Percentiles rank a stretch among this genome's conserved stretches.
These are phyloP conservation scores for Sakesphorus luctuosus DNA, from an alignment of 2,113 vertebrate species.

Conservation along the genomic window DNA sequence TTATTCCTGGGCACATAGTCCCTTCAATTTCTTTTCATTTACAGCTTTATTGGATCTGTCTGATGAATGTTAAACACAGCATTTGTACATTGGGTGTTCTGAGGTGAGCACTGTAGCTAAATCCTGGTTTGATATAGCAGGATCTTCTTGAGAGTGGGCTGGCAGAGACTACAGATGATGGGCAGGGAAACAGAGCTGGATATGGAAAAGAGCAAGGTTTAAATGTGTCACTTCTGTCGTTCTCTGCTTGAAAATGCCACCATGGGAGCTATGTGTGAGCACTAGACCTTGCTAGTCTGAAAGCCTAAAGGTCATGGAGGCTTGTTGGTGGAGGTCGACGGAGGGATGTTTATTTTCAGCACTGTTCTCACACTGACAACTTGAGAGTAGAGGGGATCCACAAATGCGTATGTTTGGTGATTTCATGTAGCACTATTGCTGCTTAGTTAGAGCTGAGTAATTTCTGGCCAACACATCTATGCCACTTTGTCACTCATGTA, in stretches of 20 bases:
- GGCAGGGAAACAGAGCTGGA: neutral
- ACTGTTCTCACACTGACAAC: conserved; percentile 37
- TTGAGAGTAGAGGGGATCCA: conserved; percentile 2
- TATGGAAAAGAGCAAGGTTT: neutral
- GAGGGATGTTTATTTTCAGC: conserved; percentile 61
- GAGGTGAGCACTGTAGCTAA: neutral
- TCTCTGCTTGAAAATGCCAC: conserved; percentile 19
- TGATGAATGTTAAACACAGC: neutral
- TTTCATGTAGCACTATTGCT: conserved; percentile 9
- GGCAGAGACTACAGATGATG: neutral
- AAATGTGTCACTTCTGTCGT: neutral
- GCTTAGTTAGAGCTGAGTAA: conserved; percentile 18
- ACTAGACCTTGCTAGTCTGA: conserved; percentile 12
- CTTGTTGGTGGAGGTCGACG: neutral
- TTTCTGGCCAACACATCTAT: conserved; percentile 32
- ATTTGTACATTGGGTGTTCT: neutral
- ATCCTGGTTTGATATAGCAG: neutral
- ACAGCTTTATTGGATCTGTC: neutral
- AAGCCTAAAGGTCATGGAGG: conserved; percentile 23
- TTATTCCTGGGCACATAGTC: neutral
- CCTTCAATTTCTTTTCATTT: conserved; percentile 1
- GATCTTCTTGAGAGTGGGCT: neutral
- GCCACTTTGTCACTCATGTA: neutral
- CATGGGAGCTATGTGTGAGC: neutral
- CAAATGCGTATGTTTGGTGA: neutral